Evolutionary conservation across 35 echinoderm and acorn worm genomes (phyloP).

Genomic region (Amphiura filiformis): DNA sequence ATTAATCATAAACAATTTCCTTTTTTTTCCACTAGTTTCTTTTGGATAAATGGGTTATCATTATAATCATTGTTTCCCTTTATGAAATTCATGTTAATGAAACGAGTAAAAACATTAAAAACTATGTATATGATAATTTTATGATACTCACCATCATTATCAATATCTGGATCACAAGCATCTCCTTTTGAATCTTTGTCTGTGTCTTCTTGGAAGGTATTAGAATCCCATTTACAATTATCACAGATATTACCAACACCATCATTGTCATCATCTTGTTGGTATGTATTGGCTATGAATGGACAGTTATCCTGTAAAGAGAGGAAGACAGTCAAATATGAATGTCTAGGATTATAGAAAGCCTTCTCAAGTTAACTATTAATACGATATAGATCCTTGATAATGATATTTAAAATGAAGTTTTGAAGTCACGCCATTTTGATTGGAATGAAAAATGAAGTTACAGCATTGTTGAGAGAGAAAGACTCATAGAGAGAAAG

Average conservation of each 20-base stretch:
- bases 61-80: too few species aligned
- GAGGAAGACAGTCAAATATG: too few species aligned
- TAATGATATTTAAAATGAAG: not conserved
- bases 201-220: slow-evolving; percentile 74
- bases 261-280: slow-evolving; percentile 90
- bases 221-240: slow-evolving; percentile 62
- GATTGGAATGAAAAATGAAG: too few species aligned
- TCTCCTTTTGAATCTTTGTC: slow-evolving; percentile 77
- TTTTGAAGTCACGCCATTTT: not conserved
- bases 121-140: not conserved
- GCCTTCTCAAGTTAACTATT: too few species aligned
- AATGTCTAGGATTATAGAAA: too few species aligned
- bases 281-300: slow-evolving; percentile 77
- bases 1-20: too few species aligned
- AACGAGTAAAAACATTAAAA: too few species aligned
- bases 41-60: too few species aligned
- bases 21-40: too few species aligned
- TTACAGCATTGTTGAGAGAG: too few species aligned
- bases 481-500: too few species aligned
- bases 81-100: too few species aligned
- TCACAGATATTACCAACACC: slow-evolving; percentile 83
- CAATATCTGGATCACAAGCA: slow-evolving; percentile 88
- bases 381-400: not conserved
- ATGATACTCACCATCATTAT: slow-evolving; percentile 80
- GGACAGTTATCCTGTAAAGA: slow-evolving; percentile 83